Evolutionary conservation across 1,140 invertebrate genomes (phyloP).

Genomic region (Philopotamus ludificatus): DNA sequence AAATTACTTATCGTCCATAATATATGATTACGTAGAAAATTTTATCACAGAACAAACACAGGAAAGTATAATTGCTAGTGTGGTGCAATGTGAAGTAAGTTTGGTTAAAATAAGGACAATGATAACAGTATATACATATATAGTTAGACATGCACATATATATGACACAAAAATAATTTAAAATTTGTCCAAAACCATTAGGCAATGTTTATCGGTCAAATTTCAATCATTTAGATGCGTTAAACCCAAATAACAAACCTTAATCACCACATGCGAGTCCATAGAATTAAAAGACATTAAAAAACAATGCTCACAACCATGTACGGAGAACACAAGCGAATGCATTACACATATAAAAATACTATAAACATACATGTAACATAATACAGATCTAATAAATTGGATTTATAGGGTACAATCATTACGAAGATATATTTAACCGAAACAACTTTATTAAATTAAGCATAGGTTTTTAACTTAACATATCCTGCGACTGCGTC

Average conservation of each 20-base stretch:
- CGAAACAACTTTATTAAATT: slow-evolving; percentile 8
- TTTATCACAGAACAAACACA: no score
- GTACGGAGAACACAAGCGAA: slow-evolving; percentile 11
- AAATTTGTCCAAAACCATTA: no score
- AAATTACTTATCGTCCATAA: no score
- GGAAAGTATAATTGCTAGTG: no score
- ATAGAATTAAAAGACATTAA: slow-evolving; percentile 13
- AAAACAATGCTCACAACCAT: slow-evolving; percentile 12
- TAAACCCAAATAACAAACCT: slow-evolving; percentile 18
- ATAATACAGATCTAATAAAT: background rate
- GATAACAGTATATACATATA: background rate
- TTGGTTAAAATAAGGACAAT: background rate
- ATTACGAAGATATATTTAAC: background rate
- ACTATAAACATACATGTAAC: background rate
- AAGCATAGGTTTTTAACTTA: slow-evolving; percentile 10
- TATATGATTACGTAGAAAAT: no score
- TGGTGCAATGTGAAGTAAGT: background rate
- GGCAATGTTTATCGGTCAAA: no score
- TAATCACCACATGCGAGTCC: slow-evolving; percentile 23
- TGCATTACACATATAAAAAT: slow-evolving; percentile 13
- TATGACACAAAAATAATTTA: no score
- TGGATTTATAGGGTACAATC: background rate
- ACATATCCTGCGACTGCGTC: slow-evolving; percentile 5
- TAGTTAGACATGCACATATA: background rate
- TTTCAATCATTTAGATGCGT: no score